Base-by-base conservation (phyloP, 2,113 vertebrate genomes). In the Pomatorhinus ruficollis region DNA sequence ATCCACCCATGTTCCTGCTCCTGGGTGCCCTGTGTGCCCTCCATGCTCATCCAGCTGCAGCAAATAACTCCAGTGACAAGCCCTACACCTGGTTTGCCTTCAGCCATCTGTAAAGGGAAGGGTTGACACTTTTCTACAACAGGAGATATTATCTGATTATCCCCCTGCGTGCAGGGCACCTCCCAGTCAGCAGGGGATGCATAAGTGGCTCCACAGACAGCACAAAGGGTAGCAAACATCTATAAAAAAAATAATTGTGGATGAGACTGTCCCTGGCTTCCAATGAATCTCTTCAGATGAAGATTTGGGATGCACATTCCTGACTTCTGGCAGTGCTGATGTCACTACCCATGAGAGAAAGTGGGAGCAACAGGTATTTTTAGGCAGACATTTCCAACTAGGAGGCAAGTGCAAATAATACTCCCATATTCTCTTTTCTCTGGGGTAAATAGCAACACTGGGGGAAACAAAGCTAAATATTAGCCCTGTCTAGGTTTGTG, bases 1-100 rank as follows among this genome's bases (percentile, higher is more conserved):
- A 49, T 3, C 22, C 49, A 33, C 18, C 0, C 0, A 8, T 3
- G 24, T 25, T 45, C 0, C 44, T 25, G 19, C 15, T 19, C 31
- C 49, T 19, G 64, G 11, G 53, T 40, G 44, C 31, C 25, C 1
- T 6, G 45, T 14, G 44, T 72, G 52, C 70, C 52, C 44, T 39
- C 65, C 54, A 0, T 21, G 63, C 79, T 56, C 75, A n/a, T 12
- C 79, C 86, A 22, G 0, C 66, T 24, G 65, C 31, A 22, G 2
- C 28, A 63, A 72, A 25, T 7, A 49, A 44, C 31, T 83, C 66
- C 54, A 83, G 50, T 14, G 76, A 39, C 83, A n/a, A 2, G 20
- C 54, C 76, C 65, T 28, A 5, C 22, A 10, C 54, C 8, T 49
- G 25, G 59, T 49, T 49, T 72, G 54, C 64, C 74, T 74, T 44